Conservation (phyloP, 2,113 vertebrate species). For the Tetraodon nigroviridis region DNA sequence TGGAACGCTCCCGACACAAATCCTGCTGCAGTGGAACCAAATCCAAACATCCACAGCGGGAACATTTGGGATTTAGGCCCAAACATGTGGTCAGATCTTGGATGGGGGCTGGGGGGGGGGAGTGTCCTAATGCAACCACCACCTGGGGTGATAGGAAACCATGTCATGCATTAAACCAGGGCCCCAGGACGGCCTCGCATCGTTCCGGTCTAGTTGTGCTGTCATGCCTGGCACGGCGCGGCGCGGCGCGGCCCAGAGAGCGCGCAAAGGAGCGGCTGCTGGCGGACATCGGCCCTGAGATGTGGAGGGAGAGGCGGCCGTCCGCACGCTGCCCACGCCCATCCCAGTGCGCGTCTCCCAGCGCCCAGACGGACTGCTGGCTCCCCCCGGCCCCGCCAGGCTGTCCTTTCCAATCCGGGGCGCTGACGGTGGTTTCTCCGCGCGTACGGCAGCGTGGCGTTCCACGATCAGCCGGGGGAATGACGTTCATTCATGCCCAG, state of each 20-base stretch:
- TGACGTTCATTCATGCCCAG: background rate
- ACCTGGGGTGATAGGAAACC: conserved; percentile 45
- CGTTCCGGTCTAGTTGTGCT: conserved; percentile 69
- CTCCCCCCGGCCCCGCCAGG: conserved; percentile 33
- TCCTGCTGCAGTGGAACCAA: conserved; percentile 43
- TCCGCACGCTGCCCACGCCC: conserved; percentile 58
- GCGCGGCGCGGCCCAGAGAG: conserved; percentile 36
- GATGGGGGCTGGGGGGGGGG: background rate
- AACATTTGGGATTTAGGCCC: too few species aligned
- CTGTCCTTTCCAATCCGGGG: conserved; percentile 28
- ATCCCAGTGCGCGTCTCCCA: conserved; percentile 64
- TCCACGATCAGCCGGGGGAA: conserved; percentile 25
- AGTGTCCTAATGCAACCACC: conserved; percentile 10
- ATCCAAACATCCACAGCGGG: background rate
- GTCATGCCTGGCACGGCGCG: conserved; percentile 44
- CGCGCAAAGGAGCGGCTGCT: conserved; percentile 23
- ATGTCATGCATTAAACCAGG: conserved; percentile 56
- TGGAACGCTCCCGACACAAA: conserved; percentile 54
- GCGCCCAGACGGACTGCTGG: conserved; percentile 23
- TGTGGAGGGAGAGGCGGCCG: background rate
- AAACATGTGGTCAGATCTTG: too few species aligned
- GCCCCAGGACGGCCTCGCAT: conserved; percentile 62
- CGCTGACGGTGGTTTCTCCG: conserved; percentile 39
- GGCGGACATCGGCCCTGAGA: conserved; percentile 22
- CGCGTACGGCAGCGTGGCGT: conserved; percentile 35